Conservation (phyloP, 2,797 vertebrate genomes). For the Strix occidentalis region DNA sequence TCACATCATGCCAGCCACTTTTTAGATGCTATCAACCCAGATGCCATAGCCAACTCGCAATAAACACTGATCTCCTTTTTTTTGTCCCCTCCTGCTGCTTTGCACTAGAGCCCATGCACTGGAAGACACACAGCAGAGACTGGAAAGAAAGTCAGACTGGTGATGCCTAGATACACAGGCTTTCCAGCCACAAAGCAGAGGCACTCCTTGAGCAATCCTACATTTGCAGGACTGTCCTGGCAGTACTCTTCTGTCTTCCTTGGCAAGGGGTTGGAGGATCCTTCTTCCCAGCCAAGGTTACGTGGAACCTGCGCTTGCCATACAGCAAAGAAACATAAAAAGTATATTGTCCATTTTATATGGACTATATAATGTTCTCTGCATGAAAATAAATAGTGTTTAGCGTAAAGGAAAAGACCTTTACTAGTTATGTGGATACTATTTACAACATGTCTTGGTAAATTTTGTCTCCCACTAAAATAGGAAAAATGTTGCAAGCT, state of each 20-base stretch:
- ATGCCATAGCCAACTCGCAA: neutral
- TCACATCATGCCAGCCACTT: neutral
- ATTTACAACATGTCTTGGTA: neutral
- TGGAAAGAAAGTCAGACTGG: neutral
- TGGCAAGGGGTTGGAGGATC: neutral
- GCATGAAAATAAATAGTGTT: neutral
- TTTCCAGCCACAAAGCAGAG: neutral
- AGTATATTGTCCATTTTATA: neutral
- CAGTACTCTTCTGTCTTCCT: neutral
- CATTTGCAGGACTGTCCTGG: neutral
- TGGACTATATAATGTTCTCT: neutral
- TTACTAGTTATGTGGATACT: neutral
- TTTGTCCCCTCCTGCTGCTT: neutral
- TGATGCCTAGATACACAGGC: neutral
- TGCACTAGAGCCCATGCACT: neutral
- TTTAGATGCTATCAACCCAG: neutral
- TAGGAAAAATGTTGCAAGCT: neutral
- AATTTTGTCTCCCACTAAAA: neutral
- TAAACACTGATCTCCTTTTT: neutral
- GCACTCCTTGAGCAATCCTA: neutral
- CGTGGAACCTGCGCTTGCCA: accelerated
- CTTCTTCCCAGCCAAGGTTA: neutral
- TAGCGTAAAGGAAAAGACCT: neutral
- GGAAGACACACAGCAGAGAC: neutral
- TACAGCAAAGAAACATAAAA: neutral